These are phyloP conservation scores for Gracilinanus agilis DNA, from an alignment of 2,113 vertebrate species.

Conservation along the genomic window DNA sequence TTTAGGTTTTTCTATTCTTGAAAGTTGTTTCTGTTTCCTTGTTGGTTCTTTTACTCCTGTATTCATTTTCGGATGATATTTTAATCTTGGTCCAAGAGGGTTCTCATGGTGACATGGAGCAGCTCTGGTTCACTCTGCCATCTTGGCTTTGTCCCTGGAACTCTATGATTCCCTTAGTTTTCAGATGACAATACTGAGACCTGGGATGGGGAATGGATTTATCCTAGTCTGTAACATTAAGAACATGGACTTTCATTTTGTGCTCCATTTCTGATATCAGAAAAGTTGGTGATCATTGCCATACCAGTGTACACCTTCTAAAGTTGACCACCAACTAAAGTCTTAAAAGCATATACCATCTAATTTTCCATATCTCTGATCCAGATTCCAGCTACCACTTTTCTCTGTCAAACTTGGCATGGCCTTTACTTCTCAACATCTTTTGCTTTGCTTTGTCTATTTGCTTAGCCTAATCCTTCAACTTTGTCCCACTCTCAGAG, in stretches of 20 bases:
- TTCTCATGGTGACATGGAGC: too few species aligned
- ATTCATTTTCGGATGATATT: too few species aligned
- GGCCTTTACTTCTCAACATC: neutral
- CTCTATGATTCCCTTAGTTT: neutral
- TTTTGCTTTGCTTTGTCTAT: neutral
- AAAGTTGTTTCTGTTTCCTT: too few species aligned
- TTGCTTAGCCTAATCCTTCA: neutral
- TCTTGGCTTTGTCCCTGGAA: too few species aligned
- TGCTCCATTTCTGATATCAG: neutral
- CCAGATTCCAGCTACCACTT: neutral
- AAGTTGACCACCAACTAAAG: neutral
- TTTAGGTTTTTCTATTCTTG: too few species aligned
- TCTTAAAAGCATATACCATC: neutral
- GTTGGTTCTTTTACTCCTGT: too few species aligned
- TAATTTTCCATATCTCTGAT: neutral
- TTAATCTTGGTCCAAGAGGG: too few species aligned
- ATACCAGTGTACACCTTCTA: neutral
- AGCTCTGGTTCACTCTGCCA: too few species aligned
- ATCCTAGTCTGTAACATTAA: neutral
- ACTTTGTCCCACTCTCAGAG: neutral
- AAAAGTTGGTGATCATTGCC: neutral
- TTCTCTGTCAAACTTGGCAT: neutral
- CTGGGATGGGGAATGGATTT: constrained; percentile 5
- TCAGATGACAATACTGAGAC: neutral
- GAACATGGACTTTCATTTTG: neutral